phyloP scores from a whole-genome alignment of 2,888 invertebrate genomes.

The Drosophila nigricruria region DNA sequence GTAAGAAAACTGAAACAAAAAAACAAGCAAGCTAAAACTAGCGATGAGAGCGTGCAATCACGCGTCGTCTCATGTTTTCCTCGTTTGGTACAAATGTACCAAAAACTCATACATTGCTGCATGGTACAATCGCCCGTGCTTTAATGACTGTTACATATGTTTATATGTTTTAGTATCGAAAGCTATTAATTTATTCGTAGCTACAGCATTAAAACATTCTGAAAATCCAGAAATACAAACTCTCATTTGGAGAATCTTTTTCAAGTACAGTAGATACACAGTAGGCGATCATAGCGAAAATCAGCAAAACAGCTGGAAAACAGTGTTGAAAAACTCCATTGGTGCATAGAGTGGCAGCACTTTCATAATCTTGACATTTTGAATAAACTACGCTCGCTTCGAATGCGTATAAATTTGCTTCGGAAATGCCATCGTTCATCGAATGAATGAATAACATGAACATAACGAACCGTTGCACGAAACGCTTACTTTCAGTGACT shows the following conservation, averaged over 20 bases:
- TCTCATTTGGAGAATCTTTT: no score
- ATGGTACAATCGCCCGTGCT: no score
- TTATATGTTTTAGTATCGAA: no score
- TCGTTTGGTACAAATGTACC: neutral
- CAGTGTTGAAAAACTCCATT: slow-evolving; percentile 35
- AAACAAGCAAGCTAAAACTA: slow-evolving; percentile 32
- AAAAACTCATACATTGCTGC: no score
- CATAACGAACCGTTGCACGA: no score
- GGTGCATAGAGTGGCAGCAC: slow-evolving; percentile 55
- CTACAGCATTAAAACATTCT: neutral
- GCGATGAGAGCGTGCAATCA: slow-evolving; percentile 22
- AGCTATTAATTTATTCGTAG: neutral
- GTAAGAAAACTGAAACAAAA: slow-evolving; percentile 24
- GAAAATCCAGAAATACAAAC: neutral
- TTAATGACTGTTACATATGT: neutral
- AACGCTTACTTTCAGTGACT: no score
- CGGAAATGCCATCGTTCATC: no score
- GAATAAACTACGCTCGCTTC: slow-evolving; percentile 56
- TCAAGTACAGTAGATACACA: neutral
- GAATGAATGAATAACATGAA: no score
- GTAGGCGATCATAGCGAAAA: slow-evolving; percentile 12
- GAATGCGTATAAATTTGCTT: slow-evolving; percentile 68
- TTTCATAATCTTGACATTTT: slow-evolving; percentile 51
- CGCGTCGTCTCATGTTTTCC: neutral
- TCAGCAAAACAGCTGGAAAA: slow-evolving; percentile 45